Base-by-base conservation (phyloP, 2,888 invertebrate species). In the Lasiommata megera region DNA sequence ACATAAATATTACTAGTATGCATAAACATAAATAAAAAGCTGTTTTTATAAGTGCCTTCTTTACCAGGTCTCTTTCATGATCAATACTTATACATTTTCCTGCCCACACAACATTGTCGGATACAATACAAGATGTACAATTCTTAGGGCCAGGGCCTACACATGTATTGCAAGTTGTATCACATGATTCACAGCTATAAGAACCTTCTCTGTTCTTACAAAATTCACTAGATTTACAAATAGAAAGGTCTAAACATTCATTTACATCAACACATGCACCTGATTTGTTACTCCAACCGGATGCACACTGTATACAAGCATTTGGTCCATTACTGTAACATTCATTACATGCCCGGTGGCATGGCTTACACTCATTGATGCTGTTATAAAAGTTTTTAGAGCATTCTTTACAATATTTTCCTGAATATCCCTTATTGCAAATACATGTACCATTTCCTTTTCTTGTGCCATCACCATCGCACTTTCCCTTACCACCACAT, bases 371-470 rank as follows among this genome's bases (percentile, higher is more conserved):
- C 0, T 94, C 94, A 63, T 90, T 91, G 69, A 93, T 94, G 0
- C 93, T 84, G 68, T 92, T 92, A 77, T 94, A 97, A 77, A 93
- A 95, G 34, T 93, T 93, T 11, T 85, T 81, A 47, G 92, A 92
- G 86, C 99, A 99, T 40, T 92, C 86, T 64, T 94, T 93, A 88
- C 99, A 99, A 40, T 88, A 73, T 6, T 92, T 90, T 6, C 98
- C 98, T 1, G 82, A 71, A 78, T 97, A 99, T 7, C 97, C 98
- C 56, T 76, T 80, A 69, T 95, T 93, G 81, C 99, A 99, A 44
- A 92, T 87, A 81, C 99, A 99, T 71, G 94, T 93, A 0, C 99
- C 99, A 80, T 95, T 96, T 3, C 99, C 99, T 79, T 95, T 95
- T 31, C 99, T 92, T 0, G 97, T 98, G 0, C 98, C 98, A 54